Base-by-base conservation (phyloP, 2,888 invertebrate genomes). In the Hypercompe scribonia region DNA sequence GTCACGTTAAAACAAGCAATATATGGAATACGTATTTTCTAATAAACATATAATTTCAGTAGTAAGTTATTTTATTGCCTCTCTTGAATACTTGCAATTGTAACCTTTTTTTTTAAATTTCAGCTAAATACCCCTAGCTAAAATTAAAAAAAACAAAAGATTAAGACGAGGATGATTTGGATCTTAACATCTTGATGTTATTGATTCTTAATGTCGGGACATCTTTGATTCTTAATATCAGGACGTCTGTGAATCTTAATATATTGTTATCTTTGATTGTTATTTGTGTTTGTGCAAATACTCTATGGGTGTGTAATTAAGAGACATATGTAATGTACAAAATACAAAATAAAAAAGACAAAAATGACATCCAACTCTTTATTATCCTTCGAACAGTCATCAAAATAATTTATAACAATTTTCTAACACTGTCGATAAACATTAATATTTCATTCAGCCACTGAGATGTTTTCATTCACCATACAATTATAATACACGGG, bases 321-420 rank as follows among this genome's bases (percentile, higher is more conserved):
- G 36, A 5, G 8, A 8, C 8, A 8, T 36, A 46, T 46, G 46
- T 46, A 50, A 58, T 54, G 42, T 15, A 39, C 36, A 24, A 11
- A 39, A 36, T 33, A 63, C 0, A 67, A 36, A 90, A 92, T 92
- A 90, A 87, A 93, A 89, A 87, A 87, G 24, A 86, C 86, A 79
- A 86, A 88, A 87, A 68, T 95, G 96, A 96, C 96, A 96, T 96
- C 96, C 96, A 96, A 96, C 96, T 96, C 96, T 96, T 96, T 96
- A 96, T 96, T 96, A 95, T 96, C 94, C 91, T 96, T 96, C 94
- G 95, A 96, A 96, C 96, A 96, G 96, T 96, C 96, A 96, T 96
- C 96, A 96, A 96, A 96, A 96, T 96, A 96, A 96, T 96, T 96
- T 96, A 96, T 96, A 96, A 96, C 96, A 95, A 96, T 95, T 96